A percentile compares a stretch with the other conserved stretches of the same genome.
phyloP scores from a whole-genome alignment of 2,797 vertebrate species.

The Gephyroberyx darwinii region DNA sequence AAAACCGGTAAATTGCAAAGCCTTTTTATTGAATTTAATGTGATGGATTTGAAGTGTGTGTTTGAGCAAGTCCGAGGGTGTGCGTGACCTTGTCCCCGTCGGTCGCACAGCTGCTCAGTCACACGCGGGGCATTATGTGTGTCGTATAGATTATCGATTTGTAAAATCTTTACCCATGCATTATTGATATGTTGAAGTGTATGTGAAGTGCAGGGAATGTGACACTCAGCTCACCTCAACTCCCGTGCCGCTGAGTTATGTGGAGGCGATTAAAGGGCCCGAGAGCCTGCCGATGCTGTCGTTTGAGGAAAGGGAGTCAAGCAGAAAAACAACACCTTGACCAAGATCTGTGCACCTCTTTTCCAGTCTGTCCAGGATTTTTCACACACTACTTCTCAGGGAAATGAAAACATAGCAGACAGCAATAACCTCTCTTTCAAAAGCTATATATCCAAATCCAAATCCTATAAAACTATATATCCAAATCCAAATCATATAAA shows the following conservation, averaged over 20 bases:
- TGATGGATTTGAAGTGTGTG: conserved; percentile 62
- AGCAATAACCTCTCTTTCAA: no score
- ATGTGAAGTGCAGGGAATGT: conserved; percentile 5
- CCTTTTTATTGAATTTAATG: conserved; percentile 57
- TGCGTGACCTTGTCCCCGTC: conserved; percentile 60
- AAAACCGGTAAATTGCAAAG: conserved; percentile 51
- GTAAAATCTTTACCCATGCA: conserved; percentile 39
- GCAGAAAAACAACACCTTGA: conserved; percentile 17
- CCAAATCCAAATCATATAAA: no score
- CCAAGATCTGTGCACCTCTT: no score
- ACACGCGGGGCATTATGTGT: conserved; percentile 19
- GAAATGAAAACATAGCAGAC: background rate
- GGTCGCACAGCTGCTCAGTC: conserved; percentile 38
- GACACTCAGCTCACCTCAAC: background rate
- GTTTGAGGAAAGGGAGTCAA: background rate
- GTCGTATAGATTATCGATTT: conserved; percentile 64
- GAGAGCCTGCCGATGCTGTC: background rate
- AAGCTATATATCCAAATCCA: no score
- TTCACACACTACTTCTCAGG: background rate
- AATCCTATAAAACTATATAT: no score
- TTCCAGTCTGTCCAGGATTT: background rate
- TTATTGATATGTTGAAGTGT: conserved; percentile 53
- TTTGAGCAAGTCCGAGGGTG: conserved; percentile 42
- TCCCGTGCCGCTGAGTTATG: conserved; percentile 4
- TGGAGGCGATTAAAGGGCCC: background rate